phyloP scores from a whole-genome alignment of 2,888 invertebrate species.

The Rhingia rostrata region DNA sequence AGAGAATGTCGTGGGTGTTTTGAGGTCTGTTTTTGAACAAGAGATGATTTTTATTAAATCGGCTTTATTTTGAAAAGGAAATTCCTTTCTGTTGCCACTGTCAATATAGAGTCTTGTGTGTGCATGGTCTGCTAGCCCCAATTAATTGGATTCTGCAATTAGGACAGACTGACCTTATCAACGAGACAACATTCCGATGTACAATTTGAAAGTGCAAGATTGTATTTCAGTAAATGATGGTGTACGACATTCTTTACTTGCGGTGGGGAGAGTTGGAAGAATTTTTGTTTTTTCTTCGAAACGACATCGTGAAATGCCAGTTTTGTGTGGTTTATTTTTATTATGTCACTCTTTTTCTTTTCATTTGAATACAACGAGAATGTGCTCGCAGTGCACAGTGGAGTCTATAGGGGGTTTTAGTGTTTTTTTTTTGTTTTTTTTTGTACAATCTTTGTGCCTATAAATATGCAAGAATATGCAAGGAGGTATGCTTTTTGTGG shows the following conservation, averaged over 20 bases:
- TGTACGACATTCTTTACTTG: conserved; percentile 3
- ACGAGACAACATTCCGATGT: conserved; percentile 57
- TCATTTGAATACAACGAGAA: no score
- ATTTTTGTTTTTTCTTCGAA: background rate
- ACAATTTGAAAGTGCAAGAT: conserved; percentile 27
- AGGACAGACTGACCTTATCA: conserved; percentile 61
- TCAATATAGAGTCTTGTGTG: no score
- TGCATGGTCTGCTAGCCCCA: background rate
- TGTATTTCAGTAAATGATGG: background rate
- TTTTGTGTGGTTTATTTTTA: conserved; percentile 2
- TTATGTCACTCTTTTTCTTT: background rate
- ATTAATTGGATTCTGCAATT: conserved; percentile 62
- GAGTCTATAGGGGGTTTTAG: background rate
- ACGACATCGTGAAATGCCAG: no score
- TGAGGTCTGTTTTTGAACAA: background rate
- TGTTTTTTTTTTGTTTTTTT: background rate
- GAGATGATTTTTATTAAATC: background rate
- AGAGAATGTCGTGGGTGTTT: conserved; percentile 67
- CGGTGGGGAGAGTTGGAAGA: background rate
- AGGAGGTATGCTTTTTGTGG: background rate
- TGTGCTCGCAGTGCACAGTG: no score
- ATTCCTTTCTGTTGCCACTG: conserved; percentile 13
- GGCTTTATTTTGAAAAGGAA: conserved; percentile 9
- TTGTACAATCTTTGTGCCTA: no score
- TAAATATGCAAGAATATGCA: no score